Evolutionary conservation across 2,888 invertebrate species (phyloP), one percentile per base, ranked within the genome.

Genomic region (Perithous albicinctus): DNA sequence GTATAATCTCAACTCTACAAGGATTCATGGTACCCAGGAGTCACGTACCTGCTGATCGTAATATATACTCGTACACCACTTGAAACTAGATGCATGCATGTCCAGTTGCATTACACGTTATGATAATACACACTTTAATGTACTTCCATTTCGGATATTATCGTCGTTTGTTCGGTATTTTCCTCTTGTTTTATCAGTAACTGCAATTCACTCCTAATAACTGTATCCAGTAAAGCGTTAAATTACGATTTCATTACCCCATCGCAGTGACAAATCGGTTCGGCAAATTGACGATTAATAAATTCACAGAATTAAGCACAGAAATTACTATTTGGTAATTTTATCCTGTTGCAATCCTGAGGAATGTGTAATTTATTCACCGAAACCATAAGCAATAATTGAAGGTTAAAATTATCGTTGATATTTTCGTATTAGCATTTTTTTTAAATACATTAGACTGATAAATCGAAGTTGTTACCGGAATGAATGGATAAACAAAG

Each of bases 1-100:
- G 66, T 35, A 43, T 61, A 72, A 80, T 76, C 66, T 66, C 12
- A 73, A 46, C 38, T 54, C 18, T 38, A 56, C 75, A 46, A 41
- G 64, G 79, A 70, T 70, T 76, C 64, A 20, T 72, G 75, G 64
- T 41, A 48, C 32, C 35, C 64, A 64, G n/a, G 54, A 74, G 75
- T 75, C 69, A 64, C 70, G 63, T 70, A 69, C 43, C 54, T 75
- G 23, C 23, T 59, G 46, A 72, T 61, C 8, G 64, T 26, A 64
- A 26, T 38, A 26, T 43, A 63, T 43, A 64, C 64, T n/a, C 26
- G 43, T 26, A 43, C 43, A 38, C 26, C 64, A 18, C 38, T 35
- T 18, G 29, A 72, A 41, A 56, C 32, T 66, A 51, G 54, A 72
- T 72, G 56, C 48, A 59, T 35, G 29, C 51, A 8, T 29, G 54